phyloP scores from a whole-genome alignment of 2,113 vertebrate species.

The Ctenomys sociabilis region DNA sequence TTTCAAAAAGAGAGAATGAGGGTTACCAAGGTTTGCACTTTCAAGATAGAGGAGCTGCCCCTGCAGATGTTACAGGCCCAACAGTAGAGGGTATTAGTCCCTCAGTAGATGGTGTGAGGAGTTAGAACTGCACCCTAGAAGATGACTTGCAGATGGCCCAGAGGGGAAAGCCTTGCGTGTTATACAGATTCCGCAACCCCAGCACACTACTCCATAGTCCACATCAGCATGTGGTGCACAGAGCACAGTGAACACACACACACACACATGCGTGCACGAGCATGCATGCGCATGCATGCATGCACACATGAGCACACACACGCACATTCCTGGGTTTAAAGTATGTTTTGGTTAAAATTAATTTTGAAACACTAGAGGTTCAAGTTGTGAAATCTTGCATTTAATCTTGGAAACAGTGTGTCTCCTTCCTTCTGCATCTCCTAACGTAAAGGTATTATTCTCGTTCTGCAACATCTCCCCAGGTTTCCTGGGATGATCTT shows the following conservation, averaged over 20 bases:
- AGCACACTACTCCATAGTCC: not conserved
- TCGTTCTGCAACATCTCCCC: slow-evolving; percentile 47
- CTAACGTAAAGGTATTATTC: not conserved
- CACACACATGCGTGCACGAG: not conserved
- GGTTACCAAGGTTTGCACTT: not conserved
- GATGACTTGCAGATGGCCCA: not conserved
- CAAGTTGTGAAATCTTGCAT: not conserved
- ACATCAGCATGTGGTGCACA: not conserved
- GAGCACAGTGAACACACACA: accelerated
- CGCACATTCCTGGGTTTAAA: not conserved
- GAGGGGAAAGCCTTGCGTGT: not conserved
- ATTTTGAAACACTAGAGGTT: not conserved
- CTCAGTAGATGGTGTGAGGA: not conserved
- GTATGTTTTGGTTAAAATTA: not conserved
- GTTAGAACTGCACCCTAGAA: not conserved
- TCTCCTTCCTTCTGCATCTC: not conserved
- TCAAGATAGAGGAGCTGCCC: not conserved
- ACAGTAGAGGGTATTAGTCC: accelerated
- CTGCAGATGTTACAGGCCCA: not conserved
- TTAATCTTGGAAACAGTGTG: slow-evolving; percentile 11
- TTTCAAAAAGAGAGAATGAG: not conserved
- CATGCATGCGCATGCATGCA: not conserved
- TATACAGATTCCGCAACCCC: not conserved
- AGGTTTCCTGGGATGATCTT: slow-evolving; percentile 25
- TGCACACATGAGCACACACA: not conserved